Conservation (phyloP, 1,140 invertebrate genomes). For the Diploscapter pachys region DNA sequence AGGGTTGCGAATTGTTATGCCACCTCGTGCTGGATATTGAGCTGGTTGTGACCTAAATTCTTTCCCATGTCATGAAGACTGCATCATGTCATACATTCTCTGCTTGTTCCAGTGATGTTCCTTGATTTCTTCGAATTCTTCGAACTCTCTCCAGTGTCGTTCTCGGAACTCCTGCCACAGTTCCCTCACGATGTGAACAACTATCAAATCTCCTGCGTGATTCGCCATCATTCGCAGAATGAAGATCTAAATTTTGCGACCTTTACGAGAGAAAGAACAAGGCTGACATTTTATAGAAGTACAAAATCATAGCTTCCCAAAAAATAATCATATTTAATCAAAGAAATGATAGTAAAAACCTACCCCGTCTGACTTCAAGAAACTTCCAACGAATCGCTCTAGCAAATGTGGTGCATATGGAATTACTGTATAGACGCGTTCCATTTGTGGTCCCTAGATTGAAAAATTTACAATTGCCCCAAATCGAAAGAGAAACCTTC, state of each 20-base stretch:
- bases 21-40: no score
- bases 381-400: conserved; percentile 60
- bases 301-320: conserved; percentile 7
- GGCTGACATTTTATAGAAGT: no score
- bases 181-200: conserved; percentile 61
- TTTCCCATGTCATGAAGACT: no score
- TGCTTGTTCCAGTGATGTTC: conserved; percentile 8
- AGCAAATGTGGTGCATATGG: conserved; percentile 43
- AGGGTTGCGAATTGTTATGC: no score
- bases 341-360: conserved; percentile 18
- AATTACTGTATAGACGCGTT: conserved; percentile 22
- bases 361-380: conserved; percentile 63
- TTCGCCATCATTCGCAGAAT: conserved; percentile 63
- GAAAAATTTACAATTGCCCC: background rate
- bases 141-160: conserved; percentile 49
- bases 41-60: no score
- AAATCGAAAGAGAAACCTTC: conserved; percentile 33
- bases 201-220: conserved; percentile 64
- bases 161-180: conserved; percentile 60
- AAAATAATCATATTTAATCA: conserved; percentile 13
- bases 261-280: background rate
- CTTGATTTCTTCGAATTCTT: conserved; percentile 37
- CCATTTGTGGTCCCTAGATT: conserved; percentile 10
- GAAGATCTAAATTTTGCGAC: conserved; percentile 51
- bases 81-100: no score